Percentiles rank a stretch among this genome's conserved stretches.
Conservation (phyloP, 2,113 vertebrate genomes). For the Cynoglossus semilaevis region DNA sequence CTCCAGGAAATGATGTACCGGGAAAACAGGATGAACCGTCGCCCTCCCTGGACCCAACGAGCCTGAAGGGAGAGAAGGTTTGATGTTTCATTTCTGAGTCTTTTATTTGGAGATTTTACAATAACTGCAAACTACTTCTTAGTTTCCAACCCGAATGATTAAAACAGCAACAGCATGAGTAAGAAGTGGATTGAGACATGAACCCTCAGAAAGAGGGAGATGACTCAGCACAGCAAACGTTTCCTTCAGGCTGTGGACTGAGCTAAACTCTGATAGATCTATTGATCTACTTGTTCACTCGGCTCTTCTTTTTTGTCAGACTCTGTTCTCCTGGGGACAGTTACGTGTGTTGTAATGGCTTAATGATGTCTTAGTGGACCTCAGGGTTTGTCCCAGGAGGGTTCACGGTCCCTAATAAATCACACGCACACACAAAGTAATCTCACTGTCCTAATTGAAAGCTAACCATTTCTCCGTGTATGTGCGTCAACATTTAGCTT, state of each 20-base stretch:
- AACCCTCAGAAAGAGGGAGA: background rate
- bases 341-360: slow-evolving; percentile 53
- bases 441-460: slow-evolving; percentile 48
- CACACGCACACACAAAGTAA: slow-evolving; percentile 9
- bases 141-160: no score
- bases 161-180: background rate
- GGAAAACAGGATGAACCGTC: slow-evolving; percentile 80
- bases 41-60: slow-evolving; percentile 78
- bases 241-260: slow-evolving; percentile 21
- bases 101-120: no score
- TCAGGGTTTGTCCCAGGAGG: slow-evolving; percentile 42
- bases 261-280: slow-evolving; percentile 45
- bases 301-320: slow-evolving; percentile 20
- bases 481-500: background rate
- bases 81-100: background rate
- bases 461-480: background rate
- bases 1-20: slow-evolving; percentile 84
- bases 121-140: no score
- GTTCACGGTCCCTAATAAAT: slow-evolving; percentile 25
- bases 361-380: slow-evolving; percentile 58
- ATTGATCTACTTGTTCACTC: slow-evolving; percentile 52
- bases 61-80: slow-evolving; percentile 63
- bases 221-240: slow-evolving; percentile 14
- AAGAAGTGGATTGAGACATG: background rate
- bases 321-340: slow-evolving; percentile 37